A percentile compares a stretch with the other conserved stretches of the same genome.
These are phyloP conservation scores for Halocaridina rubra DNA, from an alignment of 2,888 invertebrate genomes.

Conservation along the genomic window DNA sequence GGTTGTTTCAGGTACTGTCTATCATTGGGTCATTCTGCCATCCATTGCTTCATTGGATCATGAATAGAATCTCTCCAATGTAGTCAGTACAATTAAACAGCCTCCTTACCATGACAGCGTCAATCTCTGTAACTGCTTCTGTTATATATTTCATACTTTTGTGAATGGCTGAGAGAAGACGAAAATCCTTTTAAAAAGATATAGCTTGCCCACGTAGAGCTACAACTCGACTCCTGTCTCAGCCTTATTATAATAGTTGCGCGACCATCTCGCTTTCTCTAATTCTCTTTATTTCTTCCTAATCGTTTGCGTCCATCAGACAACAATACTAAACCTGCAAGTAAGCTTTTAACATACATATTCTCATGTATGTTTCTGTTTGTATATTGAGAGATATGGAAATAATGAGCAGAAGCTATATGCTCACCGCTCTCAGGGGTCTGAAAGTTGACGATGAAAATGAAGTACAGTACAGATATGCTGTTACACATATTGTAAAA, in stretches of 20 bases:
- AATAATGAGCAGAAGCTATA: no score
- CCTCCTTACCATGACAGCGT: no score
- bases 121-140: constrained; percentile 43
- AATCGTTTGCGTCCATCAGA: constrained; percentile 24
- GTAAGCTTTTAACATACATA: no score
- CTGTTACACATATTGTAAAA: no score
- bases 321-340: constrained; percentile 26
- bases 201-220: constrained; percentile 41
- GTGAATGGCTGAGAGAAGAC: constrained; percentile 11
- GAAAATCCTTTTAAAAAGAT: not conserved
- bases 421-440: no score
- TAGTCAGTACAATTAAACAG: no score
- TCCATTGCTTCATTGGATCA: constrained; percentile 1
- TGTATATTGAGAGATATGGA: no score
- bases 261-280: no score
- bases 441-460: no score
- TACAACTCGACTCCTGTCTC: constrained; percentile 35
- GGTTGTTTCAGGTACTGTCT: not conserved
- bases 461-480: no score
- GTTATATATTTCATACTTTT: constrained; percentile 34
- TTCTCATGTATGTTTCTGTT: no score
- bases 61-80: not conserved
- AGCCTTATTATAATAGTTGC: not conserved
- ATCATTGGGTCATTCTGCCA: not conserved
- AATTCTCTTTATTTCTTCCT: no score